Conservation (phyloP, 2,113 vertebrate genomes). For the Gracilinanus agilis region DNA sequence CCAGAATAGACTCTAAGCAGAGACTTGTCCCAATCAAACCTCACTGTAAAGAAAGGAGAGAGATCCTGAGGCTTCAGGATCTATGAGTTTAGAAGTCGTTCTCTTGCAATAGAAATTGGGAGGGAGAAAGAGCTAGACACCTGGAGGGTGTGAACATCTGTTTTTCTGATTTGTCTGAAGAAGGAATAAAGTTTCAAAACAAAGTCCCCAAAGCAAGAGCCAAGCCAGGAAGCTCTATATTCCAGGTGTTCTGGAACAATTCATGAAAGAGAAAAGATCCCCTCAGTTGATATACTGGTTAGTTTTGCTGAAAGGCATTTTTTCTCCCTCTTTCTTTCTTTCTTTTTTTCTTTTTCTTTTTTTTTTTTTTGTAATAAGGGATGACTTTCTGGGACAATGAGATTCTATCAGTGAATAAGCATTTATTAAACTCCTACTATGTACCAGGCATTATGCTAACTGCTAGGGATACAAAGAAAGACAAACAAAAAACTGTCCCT, state of each 20-base stretch:
- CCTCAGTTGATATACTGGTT: neutral
- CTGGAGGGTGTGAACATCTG: neutral
- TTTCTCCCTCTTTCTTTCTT: neutral
- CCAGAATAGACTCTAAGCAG: slow-evolving; percentile 87
- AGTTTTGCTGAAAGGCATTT: neutral
- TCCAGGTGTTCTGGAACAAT: neutral
- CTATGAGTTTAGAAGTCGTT: neutral
- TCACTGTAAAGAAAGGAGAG: slow-evolving; percentile 77
- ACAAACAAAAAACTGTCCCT: too few relatives aligned
- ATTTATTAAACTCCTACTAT: neutral
- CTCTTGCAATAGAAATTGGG: neutral
- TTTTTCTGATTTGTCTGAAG: neutral
- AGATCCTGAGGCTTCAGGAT: neutral
- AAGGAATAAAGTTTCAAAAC: neutral
- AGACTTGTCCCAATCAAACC: slow-evolving; percentile 82
- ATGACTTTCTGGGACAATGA: neutral
- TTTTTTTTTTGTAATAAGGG: neutral
- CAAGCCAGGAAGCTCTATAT: neutral
- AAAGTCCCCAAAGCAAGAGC: neutral
- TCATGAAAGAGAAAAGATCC: neutral
- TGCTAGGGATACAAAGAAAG: neutral
- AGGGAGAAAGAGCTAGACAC: neutral
- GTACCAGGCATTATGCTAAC: neutral
- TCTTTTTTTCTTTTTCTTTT: neutral
- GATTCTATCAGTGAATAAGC: neutral